Conservation (phyloP, 2,113 vertebrate species). For the human (Homo sapiens) region GRCh38 chr11:10514001-10514500, state of each 20-base stretch:
- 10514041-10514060: conserved; percentile 56
- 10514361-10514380: conserved; percentile 66
- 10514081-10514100: conserved; percentile 52
- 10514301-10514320: background rate
- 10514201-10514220: background rate
- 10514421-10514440: conserved; percentile 71
- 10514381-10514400: conserved; percentile 72
- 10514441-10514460: conserved; percentile 71
- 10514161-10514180: conserved; percentile 8
- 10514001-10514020: conserved; percentile 22
- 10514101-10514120: conserved; percentile 60
- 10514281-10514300: background rate
- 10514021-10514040: conserved; percentile 60
- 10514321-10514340: conserved; percentile 40
- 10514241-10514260: background rate
- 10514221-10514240: conserved; percentile 26
- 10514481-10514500: conserved; percentile 55
- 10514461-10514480: conserved; percentile 55
- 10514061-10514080: conserved; percentile 40
- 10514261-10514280: background rate
- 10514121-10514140: conserved; percentile 43
- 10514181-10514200: conserved; percentile 32
- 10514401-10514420: conserved; percentile 69
- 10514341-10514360: conserved; percentile 6
- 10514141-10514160: conserved; percentile 9